Evolutionary conservation across 2,888 invertebrate species (phyloP).

Genomic region (Pollenia angustigena): DNA sequence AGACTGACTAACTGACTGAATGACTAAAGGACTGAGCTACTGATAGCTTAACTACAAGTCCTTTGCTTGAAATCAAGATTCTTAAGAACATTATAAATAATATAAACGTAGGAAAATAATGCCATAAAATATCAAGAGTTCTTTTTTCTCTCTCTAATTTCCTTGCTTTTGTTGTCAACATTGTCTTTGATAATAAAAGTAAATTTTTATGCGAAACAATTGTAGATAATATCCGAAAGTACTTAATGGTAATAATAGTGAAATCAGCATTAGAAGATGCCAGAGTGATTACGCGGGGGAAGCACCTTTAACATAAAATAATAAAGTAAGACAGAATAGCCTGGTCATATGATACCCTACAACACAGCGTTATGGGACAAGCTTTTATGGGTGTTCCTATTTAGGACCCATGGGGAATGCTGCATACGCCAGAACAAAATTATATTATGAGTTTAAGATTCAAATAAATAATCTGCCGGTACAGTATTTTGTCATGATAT

Average conservation of each 20-base stretch:
- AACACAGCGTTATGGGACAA: too few species aligned
- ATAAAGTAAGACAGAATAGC: neutral
- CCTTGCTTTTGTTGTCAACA: constrained; percentile 20
- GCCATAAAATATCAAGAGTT: constrained; percentile 49
- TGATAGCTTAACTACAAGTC: neutral
- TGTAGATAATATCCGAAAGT: constrained; percentile 68
- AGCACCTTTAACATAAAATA: constrained; percentile 1
- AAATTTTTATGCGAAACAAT: constrained; percentile 68
- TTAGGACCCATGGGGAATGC: too few species aligned
- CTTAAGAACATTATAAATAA: constrained; percentile 9
- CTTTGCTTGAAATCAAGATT: neutral
- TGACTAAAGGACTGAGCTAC: neutral
- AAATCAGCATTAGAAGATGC: neutral
- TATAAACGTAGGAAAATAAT: constrained; percentile 39
- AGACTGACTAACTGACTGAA: constrained; percentile 1
- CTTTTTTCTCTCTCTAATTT: neutral
- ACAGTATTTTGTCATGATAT: too few species aligned
- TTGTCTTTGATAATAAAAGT: constrained; percentile 63
- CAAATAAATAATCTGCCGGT: too few species aligned
- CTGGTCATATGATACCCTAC: too few species aligned
- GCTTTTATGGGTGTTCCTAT: too few species aligned
- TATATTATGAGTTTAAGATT: too few species aligned
- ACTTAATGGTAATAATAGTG: constrained; percentile 50
- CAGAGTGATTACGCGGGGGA: neutral
- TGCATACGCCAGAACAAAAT: too few species aligned